These are phyloP conservation scores for Oryzias sinensis DNA, from an alignment of 2,797 vertebrate genomes.

Conservation along the genomic window DNA sequence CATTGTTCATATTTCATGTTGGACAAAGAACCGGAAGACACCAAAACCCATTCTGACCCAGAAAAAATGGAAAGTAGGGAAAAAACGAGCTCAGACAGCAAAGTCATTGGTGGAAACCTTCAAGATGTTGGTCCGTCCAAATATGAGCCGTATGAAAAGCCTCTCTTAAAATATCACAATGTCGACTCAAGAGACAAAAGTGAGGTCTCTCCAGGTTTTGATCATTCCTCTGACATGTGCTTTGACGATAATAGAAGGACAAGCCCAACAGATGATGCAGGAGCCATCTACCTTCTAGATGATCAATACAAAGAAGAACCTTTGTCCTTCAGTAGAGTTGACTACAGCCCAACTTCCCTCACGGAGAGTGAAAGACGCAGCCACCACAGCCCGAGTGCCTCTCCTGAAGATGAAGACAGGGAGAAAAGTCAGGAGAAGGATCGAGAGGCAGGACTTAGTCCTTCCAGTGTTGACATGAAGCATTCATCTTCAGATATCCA, in stretches of 20 bases:
- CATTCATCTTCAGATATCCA: constrained; percentile 82
- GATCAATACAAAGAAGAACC: constrained; percentile 76
- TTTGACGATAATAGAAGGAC: constrained; percentile 71
- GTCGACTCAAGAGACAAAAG: constrained; percentile 53
- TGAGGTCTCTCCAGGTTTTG: constrained; percentile 49
- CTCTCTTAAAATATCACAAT: constrained; percentile 61
- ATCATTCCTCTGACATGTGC: constrained; percentile 49
- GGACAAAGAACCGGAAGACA: constrained; percentile 55
- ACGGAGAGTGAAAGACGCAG: constrained; percentile 62
- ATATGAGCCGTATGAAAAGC: constrained; percentile 82
- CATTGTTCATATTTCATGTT: constrained; percentile 68
- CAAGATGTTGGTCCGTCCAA: constrained; percentile 54
- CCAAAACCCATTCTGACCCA: constrained; percentile 4
- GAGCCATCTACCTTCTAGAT: constrained; percentile 60
- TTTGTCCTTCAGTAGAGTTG: constrained; percentile 68
- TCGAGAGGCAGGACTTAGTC: constrained; percentile 82
- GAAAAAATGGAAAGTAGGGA: constrained; percentile 38
- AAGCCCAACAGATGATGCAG: constrained; percentile 59
- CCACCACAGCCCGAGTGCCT: constrained; percentile 63
- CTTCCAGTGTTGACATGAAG: constrained; percentile 81
- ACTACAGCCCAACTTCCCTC: constrained; percentile 66
- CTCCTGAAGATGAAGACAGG: constrained; percentile 66
- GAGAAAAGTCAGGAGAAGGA: constrained; percentile 77
- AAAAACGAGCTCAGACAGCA: constrained; percentile 40
- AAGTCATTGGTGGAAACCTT: constrained; percentile 4